Percentiles rank a stretch among this genome's conserved stretches.
Conservation (phyloP, 2,797 vertebrate species). For the Peromyscus aztecus region DNA sequence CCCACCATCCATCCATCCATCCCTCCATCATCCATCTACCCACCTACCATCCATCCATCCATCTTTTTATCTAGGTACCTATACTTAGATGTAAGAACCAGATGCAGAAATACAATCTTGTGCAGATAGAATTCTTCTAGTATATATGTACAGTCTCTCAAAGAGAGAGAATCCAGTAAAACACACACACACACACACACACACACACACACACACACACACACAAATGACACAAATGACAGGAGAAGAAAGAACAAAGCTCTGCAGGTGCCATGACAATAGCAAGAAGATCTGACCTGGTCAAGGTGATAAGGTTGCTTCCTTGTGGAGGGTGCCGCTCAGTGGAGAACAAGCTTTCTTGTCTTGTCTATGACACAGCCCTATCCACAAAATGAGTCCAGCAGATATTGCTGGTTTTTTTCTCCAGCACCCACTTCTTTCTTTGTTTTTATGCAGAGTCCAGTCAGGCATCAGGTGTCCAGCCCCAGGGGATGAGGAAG, state of each 20-base stretch:
- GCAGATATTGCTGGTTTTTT: neutral
- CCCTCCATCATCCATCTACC: too few species aligned
- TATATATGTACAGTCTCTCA: neutral
- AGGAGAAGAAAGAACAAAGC: neutral
- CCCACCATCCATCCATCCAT: too few species aligned
- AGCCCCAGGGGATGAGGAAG: neutral
- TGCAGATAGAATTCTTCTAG: neutral
- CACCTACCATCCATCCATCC: too few species aligned
- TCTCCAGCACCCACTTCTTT: neutral
- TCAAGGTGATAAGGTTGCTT: neutral
- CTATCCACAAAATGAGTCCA: neutral
- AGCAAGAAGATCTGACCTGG: neutral
- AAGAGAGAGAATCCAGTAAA: neutral
- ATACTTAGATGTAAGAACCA: neutral
- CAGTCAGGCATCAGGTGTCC: neutral
- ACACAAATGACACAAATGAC: neutral
- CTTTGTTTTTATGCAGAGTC: constrained; percentile 1
- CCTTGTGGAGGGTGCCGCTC: neutral
- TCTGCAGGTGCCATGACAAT: neutral
- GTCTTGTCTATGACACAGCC: neutral
- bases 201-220: neutral
- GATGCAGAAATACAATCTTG: neutral
- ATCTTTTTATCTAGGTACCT: neutral
- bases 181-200: neutral
- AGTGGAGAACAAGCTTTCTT: neutral